Evolutionary conservation across 2,113 vertebrate genomes (phyloP), one percentile per base, ranked within the genome.

Genomic region (Alces alces): DNA sequence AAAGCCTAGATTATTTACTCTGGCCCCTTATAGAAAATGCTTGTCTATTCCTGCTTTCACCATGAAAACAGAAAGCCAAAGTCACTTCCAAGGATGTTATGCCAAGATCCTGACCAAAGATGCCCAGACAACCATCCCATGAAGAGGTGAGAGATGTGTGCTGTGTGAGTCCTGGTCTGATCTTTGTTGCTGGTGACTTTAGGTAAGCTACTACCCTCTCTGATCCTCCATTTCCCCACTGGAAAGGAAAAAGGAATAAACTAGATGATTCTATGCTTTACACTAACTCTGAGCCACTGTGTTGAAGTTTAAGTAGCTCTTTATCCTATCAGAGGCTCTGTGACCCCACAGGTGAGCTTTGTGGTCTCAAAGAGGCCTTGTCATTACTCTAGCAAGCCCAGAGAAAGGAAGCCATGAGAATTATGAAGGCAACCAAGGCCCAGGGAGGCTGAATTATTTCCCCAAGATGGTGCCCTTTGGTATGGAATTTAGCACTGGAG

Each of bases 331-430:
- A 0, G 19, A 60, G 55, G 23, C 33, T 55, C 89, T 79, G 60
- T 86, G 83, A 95, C 78, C 92, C 60, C 7, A 2, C 52, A 64
- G 93, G 61, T 78, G 89, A 93, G 89, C 11, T 89, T 54, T 89
- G 39, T 79, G 66, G 13, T 61, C 70, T 61, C 83, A 82, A 6
- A 66, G 27, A 86, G 89, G n/a, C 86, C 70, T 82, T 89, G 83
- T 39, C 76, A 93, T 96, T 89, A 89, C 55, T 89, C 78, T 54
- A 36, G 47, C 0, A 0, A 96, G 7, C 55, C 57, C 43, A 57
- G 78, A 91, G 83, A 89, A 85, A 70, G 27, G 36, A 92, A 43
- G 60, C 47, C 23, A 14, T 50, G 87, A 97, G 79, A 95, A 96
- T 97, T 92, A 95, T 57, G 61, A 89, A 45, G 83, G 70, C 52